Percentiles rank a stretch among this genome's conserved stretches.
Conservation (phyloP, 2,113 vertebrate genomes). For the Lonchura striata region DNA sequence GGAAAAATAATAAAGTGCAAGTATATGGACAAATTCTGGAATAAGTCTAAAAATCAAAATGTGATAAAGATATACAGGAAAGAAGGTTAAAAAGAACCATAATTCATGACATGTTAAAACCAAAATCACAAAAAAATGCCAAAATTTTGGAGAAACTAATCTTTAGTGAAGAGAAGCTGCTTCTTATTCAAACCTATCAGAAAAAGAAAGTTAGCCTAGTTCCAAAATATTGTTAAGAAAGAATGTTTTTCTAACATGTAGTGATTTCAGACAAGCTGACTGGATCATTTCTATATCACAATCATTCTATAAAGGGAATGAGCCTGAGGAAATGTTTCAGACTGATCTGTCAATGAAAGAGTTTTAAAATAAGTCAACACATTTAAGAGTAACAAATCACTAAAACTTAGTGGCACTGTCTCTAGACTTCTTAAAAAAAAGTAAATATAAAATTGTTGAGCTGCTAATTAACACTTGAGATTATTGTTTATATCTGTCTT, state of each 20-base stretch:
- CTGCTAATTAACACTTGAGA: not conserved
- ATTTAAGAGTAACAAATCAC: not conserved
- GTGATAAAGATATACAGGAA: not conserved
- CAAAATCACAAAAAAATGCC: not conserved
- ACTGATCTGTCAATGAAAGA: not conserved
- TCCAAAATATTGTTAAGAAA: not conserved
- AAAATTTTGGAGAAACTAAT: not conserved
- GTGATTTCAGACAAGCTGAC: not conserved
- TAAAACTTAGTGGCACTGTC: not conserved
- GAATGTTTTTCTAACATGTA: not conserved
- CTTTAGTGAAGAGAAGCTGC: not conserved
- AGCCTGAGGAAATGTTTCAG: not conserved
- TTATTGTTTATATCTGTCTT: not conserved
- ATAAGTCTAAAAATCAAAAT: not conserved
- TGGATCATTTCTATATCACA: not conserved
- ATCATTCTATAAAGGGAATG: not conserved
- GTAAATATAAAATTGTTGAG: not conserved
- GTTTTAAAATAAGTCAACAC: not conserved
- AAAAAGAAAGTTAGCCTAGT: not conserved
- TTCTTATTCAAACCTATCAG: not conserved
- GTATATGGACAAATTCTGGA: not conserved
- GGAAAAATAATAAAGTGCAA: not conserved
- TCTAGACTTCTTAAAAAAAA: not conserved
- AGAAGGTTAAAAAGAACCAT: not conserved
- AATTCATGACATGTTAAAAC: not conserved